Conservation (phyloP, 2,888 invertebrate species). For the Eumacrocentrus americanus region DNA sequence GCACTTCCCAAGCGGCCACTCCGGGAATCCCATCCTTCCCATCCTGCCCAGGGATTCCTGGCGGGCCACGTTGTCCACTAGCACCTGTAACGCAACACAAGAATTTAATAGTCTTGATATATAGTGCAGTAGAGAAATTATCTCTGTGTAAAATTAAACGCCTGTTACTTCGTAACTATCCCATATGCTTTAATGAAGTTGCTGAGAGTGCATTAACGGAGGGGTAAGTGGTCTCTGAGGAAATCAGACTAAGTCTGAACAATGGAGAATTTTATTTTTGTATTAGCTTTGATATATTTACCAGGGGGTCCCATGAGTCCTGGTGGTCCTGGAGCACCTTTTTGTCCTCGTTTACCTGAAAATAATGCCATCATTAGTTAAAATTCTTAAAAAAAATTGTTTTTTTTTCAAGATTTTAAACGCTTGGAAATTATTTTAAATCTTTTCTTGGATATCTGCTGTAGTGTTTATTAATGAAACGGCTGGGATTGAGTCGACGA, state of each 20-base stretch:
- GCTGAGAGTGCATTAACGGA: background rate
- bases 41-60: conserved; percentile 63
- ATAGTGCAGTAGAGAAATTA: background rate
- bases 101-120: too few species aligned
- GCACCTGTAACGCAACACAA: conserved; percentile 60
- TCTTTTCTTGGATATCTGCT: too few species aligned
- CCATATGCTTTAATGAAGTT: background rate
- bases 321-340: conserved; percentile 73
- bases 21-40: conserved; percentile 83
- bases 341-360: conserved; percentile 71
- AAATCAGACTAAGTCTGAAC: background rate
- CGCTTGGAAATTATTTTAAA: too few species aligned
- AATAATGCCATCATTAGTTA: conserved; percentile 25
- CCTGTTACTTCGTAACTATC: background rate
- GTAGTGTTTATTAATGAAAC: background rate
- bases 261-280: background rate
- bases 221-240: background rate
- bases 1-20: conserved; percentile 74
- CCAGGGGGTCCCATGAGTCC: conserved; percentile 77
- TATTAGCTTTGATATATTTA: conserved; percentile 40
- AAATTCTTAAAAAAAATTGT: too few species aligned
- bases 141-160: background rate
- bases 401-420: too few species aligned
- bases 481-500: background rate
- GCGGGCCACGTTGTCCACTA: conserved; percentile 73